Evolutionary conservation across 2,797 vertebrate genomes (phyloP), one percentile per base, ranked within the genome.

Genomic region (Artibeus lituratus): DNA sequence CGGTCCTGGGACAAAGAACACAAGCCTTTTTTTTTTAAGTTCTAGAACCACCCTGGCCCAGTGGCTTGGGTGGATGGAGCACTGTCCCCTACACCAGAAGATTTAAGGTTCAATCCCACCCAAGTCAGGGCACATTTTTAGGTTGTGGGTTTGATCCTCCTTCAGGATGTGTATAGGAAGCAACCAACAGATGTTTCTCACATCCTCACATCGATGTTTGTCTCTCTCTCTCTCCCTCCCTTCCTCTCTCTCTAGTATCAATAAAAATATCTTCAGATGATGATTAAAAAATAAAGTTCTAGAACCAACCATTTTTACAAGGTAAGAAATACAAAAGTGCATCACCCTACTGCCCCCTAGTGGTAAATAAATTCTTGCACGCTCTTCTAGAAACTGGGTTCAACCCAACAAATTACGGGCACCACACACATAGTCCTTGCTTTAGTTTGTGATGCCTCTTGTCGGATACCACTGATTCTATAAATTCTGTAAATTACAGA

Each of bases 261-360:
- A 65, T 65, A 32, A 65, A 65, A n/a, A 65, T n/a, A 65, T n/a
- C 32, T 29, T 65, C 14, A 16, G 62, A n/a, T 65, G 15, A 65
- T 62, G 11, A 62, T 32, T 62, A 29, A 29, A 62, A 62, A 29
- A 59, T 59, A 76, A 69, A 18, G 37, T 87, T 81, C 32, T 35
- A 91, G 39, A 92, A 90, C 3, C 15, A n/a, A 8, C 35, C 16
- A 82, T 83, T 4, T 94, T 62, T 11, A 49, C 81, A 87, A 87
- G 2, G 7, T 88, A 77, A 72, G 67, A 95, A 82, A 85, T 89
- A 37, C 32, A 35, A n/a, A 83, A 84, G 18, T 69, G n/a, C 35
- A 62, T 90, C 77, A 67, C 47, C 51, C 42, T 91, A 55, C 92
- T 95, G 74, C 90, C 96, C 96, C 95, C 97, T 57, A 85, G 95